These are phyloP conservation scores for Chouioia cunea DNA, from an alignment of 2,888 invertebrate genomes.

Conservation along the genomic window DNA sequence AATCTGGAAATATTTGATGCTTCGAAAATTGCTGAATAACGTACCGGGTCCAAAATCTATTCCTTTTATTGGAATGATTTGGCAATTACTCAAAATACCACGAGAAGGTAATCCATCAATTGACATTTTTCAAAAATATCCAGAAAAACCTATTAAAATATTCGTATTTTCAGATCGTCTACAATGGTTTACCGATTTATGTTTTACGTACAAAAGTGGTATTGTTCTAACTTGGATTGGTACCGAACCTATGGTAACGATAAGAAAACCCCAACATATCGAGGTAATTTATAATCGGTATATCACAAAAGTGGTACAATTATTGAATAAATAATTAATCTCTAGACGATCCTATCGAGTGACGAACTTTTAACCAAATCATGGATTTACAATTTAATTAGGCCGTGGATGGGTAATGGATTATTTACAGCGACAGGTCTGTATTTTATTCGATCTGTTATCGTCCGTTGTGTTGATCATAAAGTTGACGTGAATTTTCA, in stretches of 20 bases:
- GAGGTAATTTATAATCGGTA: constrained; percentile 54
- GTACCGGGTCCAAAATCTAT: no score
- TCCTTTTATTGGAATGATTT: no score
- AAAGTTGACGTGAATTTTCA: not conserved
- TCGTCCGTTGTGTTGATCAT: no score
- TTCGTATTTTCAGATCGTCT: constrained; percentile 47
- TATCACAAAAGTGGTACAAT: no score
- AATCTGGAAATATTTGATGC: no score
- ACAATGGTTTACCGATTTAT: constrained; percentile 44
- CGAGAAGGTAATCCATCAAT: no score
- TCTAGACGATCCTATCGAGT: constrained; percentile 66
- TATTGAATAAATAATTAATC: not conserved
- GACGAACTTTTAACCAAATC: constrained; percentile 69
- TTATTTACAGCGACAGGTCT: constrained; percentile 68
- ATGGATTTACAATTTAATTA: constrained; percentile 63
- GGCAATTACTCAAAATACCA: no score
- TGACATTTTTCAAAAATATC: no score
- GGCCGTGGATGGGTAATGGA: constrained; percentile 70
- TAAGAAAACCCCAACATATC: constrained; percentile 52
- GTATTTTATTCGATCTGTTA: no score
- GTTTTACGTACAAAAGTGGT: constrained; percentile 49
- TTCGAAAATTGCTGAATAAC: no score
- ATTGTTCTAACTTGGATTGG: constrained; percentile 51
- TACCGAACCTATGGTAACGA: constrained; percentile 35
- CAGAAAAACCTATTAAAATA: no score